phyloP scores from a whole-genome alignment of 2,888 invertebrate genomes.

The Antheraea yamamai region DNA sequence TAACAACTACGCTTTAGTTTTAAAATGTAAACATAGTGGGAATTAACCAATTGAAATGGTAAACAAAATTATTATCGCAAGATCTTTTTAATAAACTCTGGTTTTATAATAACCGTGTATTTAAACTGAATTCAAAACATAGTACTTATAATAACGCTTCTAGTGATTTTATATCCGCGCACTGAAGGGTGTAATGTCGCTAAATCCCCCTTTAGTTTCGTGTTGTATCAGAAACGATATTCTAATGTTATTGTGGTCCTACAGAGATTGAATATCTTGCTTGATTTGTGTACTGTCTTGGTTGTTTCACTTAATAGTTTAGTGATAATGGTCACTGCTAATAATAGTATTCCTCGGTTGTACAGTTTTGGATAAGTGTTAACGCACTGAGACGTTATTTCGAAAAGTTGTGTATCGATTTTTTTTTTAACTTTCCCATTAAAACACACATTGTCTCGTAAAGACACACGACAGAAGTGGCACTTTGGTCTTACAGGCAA shows the following conservation, averaged over 20 bases:
- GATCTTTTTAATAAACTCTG: background rate
- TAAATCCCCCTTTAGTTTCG: conserved; percentile 62
- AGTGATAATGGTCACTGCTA: conserved; percentile 21
- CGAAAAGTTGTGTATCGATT: background rate
- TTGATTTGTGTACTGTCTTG: conserved; percentile 74
- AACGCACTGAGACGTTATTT: background rate
- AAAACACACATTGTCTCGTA: no score
- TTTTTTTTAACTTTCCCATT: background rate
- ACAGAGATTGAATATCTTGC: conserved; percentile 75
- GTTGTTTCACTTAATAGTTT: conserved; percentile 31
- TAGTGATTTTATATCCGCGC: conserved; percentile 33
- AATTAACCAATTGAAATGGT: background rate
- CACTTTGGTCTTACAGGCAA: no score
- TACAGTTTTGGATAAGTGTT: background rate
- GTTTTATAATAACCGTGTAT: background rate
- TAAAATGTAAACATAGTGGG: background rate
- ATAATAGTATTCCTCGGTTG: background rate
- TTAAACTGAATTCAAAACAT: background rate
- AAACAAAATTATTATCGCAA: no score
- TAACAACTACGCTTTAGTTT: background rate
- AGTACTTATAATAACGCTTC: conserved; percentile 30
- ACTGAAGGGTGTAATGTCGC: conserved; percentile 58
- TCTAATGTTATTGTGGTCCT: conserved; percentile 71
- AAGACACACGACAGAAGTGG: no score
- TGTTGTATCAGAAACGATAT: conserved; percentile 65